Conservation (phyloP, 2,797 vertebrate genomes). For the Oryzias dopingdopingensis region DNA sequence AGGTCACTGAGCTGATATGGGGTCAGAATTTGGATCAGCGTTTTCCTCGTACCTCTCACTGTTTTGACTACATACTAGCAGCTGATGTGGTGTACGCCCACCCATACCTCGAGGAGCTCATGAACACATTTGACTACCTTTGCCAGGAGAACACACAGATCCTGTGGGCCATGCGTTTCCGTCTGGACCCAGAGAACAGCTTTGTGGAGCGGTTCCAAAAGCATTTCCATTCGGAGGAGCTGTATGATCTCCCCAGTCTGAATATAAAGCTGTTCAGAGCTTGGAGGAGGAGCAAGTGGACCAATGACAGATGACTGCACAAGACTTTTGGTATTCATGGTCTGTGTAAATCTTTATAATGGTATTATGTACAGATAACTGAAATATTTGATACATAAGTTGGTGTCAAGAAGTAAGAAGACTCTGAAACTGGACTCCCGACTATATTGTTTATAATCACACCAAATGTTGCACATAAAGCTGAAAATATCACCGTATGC, state of each 20-base stretch:
- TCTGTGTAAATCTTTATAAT: neutral
- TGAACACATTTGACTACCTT: constrained; percentile 90
- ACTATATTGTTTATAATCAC: too few species aligned
- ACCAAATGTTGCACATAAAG: too few species aligned
- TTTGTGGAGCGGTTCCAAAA: constrained; percentile 86
- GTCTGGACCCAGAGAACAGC: constrained; percentile 86
- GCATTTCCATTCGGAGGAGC: constrained; percentile 84
- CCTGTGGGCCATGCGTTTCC: constrained; percentile 95
- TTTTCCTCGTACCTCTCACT: constrained; percentile 81
- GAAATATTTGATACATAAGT: too few species aligned
- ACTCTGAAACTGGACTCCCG: too few species aligned
- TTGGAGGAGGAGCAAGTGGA: constrained; percentile 62
- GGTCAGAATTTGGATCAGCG: constrained; percentile 82
- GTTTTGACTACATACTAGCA: constrained; percentile 91
- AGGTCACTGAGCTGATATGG: constrained; percentile 89
- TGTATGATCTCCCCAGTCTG: constrained; percentile 88
- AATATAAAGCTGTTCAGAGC: constrained; percentile 90
- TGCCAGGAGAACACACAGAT: constrained; percentile 87
- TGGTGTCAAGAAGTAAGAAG: too few species aligned
- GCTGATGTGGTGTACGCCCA: constrained; percentile 95
- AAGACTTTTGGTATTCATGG: neutral
- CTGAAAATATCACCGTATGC: too few species aligned
- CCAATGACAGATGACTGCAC: constrained; percentile 6
- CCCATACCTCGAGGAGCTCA: constrained; percentile 86
- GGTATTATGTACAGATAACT: too few species aligned